Percentiles rank a stretch among this genome's conserved stretches.
These are phyloP conservation scores for Zaprionus nigranus DNA, from an alignment of 1,140 invertebrate genomes.

Conservation along the genomic window DNA sequence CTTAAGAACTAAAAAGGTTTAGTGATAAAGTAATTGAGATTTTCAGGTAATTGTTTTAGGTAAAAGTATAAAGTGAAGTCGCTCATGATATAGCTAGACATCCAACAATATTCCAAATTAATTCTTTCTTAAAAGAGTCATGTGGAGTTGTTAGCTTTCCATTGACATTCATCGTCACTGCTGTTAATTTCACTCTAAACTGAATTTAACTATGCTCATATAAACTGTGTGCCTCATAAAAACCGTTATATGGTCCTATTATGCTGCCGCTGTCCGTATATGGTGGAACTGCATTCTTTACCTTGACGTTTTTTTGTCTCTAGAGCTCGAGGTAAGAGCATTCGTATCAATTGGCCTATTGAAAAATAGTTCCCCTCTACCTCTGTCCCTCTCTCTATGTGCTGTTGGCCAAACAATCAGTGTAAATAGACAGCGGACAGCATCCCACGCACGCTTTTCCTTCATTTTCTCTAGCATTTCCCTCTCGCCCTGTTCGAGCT, in stretches of 20 bases:
- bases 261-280: not conserved
- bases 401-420: conserved; percentile 6
- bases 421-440: not conserved
- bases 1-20: no score
- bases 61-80: no score
- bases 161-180: not conserved
- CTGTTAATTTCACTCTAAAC: not conserved
- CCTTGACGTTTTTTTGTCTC: not conserved
- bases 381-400: not conserved
- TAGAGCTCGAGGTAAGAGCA: not conserved
- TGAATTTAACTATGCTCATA: not conserved
- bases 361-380: conserved; percentile 12
- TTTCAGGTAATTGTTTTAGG: no score
- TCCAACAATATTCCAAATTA: no score
- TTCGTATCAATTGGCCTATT: conserved; percentile 22
- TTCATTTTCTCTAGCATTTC: conserved; percentile 36
- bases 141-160: not conserved
- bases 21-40: no score
- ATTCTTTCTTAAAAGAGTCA: no score
- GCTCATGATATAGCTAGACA: no score
- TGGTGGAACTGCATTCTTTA: not conserved
- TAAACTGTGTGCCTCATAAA: not conserved
- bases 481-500: conserved; percentile 18
- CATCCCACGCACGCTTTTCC: not conserved
- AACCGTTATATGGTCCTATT: not conserved